Conservation (phyloP, 2,888 invertebrate species). For the Scaptomyza tumidula region DNA sequence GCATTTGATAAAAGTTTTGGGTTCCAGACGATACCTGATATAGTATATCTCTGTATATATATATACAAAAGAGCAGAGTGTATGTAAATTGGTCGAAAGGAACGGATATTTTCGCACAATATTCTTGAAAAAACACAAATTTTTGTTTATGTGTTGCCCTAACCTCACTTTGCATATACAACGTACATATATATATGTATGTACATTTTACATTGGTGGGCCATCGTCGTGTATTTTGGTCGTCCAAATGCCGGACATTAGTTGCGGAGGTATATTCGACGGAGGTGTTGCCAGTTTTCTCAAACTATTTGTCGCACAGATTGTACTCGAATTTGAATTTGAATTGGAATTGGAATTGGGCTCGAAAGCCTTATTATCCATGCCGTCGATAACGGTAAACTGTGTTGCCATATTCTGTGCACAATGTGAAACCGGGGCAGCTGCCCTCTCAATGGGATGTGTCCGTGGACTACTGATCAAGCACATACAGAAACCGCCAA, state of each 20-base stretch:
- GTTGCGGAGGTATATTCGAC: slow-evolving; percentile 84
- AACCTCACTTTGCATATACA: slow-evolving; percentile 10
- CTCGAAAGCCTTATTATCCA: slow-evolving; percentile 77
- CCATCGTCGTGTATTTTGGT: slow-evolving; percentile 82
- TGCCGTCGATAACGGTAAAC: slow-evolving; percentile 68
- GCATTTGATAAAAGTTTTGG: slow-evolving; percentile 35
- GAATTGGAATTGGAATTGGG: slow-evolving; percentile 33
- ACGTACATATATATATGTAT: slow-evolving; percentile 9
- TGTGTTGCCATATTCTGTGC: slow-evolving; percentile 68
- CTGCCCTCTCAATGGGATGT: slow-evolving; percentile 55
- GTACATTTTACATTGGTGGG: slow-evolving; percentile 51
- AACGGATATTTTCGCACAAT: background rate
- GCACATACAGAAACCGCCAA: slow-evolving; percentile 82
- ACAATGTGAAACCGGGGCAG: slow-evolving; percentile 47
- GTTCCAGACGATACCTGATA: slow-evolving; percentile 19
- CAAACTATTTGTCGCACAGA: slow-evolving; percentile 71
- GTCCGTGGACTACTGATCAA: slow-evolving; percentile 84
- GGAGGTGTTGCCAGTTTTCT: slow-evolving; percentile 75
- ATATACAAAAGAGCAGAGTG: slow-evolving; percentile 31
- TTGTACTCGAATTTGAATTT: slow-evolving; percentile 40
- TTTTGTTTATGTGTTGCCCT: background rate
- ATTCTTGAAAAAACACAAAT: background rate
- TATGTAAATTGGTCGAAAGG: slow-evolving; percentile 53
- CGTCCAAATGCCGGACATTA: slow-evolving; percentile 84
- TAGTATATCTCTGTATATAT: background rate